Evolutionary conservation across 1,140 invertebrate genomes (phyloP).

Genomic region (Apis dorsata): DNA sequence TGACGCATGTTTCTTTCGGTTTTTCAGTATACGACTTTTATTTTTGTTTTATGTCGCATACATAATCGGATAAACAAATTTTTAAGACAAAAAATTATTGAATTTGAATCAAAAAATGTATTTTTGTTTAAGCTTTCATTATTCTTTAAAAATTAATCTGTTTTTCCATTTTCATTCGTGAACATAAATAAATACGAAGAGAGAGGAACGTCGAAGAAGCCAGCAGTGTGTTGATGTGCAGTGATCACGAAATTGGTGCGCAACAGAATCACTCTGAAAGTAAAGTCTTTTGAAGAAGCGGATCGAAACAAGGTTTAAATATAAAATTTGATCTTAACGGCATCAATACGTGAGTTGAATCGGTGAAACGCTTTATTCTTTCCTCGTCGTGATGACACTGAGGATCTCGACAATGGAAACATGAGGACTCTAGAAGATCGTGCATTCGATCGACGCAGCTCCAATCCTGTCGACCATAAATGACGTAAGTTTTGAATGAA

Average conservation of each 20-base stretch:
- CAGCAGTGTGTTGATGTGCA: conserved; percentile 55
- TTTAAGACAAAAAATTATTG: conserved; percentile 11
- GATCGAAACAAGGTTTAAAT: background rate
- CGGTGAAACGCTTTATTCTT: background rate
- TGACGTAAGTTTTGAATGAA: conserved; percentile 74
- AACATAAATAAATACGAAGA: background rate
- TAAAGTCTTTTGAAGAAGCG: conserved; percentile 35
- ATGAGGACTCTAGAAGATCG: conserved; percentile 73
- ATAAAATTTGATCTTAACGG: background rate
- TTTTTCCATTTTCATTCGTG: background rate
- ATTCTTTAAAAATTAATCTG: background rate
- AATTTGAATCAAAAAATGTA: too few relatives aligned
- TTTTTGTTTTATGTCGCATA: conserved; percentile 45
- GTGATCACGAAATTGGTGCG: conserved; percentile 59
- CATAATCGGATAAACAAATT: conserved; percentile 70
- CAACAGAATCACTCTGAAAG: conserved; percentile 38
- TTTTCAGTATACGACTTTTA: conserved; percentile 34
- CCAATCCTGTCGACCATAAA: conserved; percentile 75
- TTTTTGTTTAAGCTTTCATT: background rate
- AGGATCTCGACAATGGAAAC: conserved; percentile 75
- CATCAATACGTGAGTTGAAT: background rate
- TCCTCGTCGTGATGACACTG: conserved; percentile 56
- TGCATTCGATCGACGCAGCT: conserved; percentile 69
- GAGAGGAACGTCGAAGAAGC: background rate
- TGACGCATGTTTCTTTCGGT: conserved; percentile 24